Conservation (phyloP, 1,140 invertebrate genomes). For the Oryzaephilus surinamensis region DNA sequence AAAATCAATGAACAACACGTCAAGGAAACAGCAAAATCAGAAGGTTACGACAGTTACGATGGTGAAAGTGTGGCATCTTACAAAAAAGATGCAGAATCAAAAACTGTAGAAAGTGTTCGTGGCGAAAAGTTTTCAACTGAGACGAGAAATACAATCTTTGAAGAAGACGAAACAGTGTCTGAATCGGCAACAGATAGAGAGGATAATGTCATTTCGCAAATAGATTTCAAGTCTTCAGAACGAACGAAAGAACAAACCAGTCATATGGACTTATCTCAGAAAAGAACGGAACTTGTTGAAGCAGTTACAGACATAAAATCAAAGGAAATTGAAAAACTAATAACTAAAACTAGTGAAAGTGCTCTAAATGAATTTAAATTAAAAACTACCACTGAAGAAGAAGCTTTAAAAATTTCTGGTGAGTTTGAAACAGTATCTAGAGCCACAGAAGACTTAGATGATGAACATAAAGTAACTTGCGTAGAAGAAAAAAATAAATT, state of each 20-base stretch:
- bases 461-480: too few species aligned
- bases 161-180: conserved; percentile 27
- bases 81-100: conserved; percentile 20
- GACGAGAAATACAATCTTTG: conserved; percentile 21
- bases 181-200: conserved; percentile 14
- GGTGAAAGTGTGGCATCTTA: too few species aligned
- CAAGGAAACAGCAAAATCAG: conserved; percentile 3
- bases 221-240: background rate
- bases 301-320: conserved; percentile 2
- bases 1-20: too few species aligned
- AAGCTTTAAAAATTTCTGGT: too few species aligned
- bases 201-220: background rate
- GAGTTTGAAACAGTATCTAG: too few species aligned
- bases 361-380: too few species aligned
- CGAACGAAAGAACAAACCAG: conserved; percentile 7
- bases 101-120: conserved; percentile 19
- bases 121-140: conserved; percentile 27
- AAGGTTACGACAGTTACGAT: conserved; percentile 12
- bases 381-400: too few species aligned
- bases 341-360: too few species aligned
- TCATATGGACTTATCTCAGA: background rate
- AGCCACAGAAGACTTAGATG: too few species aligned
- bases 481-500: too few species aligned
- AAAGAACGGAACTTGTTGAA: conserved; percentile 1
- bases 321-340: too few species aligned